phyloP scores from a whole-genome alignment of 37 sponge, comb jelly and placozoan species.

The Tethya wilhelma region DNA sequence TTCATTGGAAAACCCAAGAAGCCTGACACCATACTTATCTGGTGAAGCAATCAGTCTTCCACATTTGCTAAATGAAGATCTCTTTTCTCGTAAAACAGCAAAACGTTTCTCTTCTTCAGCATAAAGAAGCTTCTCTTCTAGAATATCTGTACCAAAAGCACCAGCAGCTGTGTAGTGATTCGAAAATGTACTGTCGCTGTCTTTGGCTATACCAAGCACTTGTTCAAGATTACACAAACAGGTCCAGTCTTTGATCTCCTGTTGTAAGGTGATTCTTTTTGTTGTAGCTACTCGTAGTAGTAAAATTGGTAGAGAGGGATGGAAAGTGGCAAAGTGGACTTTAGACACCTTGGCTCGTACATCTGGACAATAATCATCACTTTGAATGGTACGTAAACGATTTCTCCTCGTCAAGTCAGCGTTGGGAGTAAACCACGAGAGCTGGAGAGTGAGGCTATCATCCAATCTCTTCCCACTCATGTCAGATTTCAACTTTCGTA shows the following conservation, averaged over 20 bases:
- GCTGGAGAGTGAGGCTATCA: constrained; percentile 15
- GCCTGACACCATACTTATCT: constrained; percentile 1
- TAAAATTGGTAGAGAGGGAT: neutral
- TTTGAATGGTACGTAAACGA: neutral
- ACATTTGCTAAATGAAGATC: constrained; percentile 18
- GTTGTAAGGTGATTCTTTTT: neutral
- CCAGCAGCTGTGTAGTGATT: neutral
- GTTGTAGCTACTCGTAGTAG: constrained; percentile 13
- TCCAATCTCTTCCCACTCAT: constrained; percentile 11
- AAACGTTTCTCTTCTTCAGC: constrained; percentile 22
- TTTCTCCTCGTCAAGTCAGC: constrained; percentile 4
- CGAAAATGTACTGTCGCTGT: too few species aligned
- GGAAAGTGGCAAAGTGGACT: neutral
- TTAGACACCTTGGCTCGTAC: neutral
- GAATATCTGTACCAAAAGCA: constrained; percentile 23
- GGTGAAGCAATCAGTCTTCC: constrained; percentile 49
- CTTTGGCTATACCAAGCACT: too few species aligned
- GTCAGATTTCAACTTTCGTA: neutral
- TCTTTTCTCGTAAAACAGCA: constrained; percentile 22
- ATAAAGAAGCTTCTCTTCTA: constrained; percentile 22
- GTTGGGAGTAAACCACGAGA: constrained; percentile 26
- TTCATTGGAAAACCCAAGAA: constrained; percentile 11
- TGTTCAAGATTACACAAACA: constrained; percentile 10
- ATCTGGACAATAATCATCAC: constrained; percentile 11
- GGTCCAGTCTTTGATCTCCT: constrained; percentile 44